Percentiles rank a stretch among this genome's conserved stretches.
These are phyloP conservation scores for Heliocidaris tuberculata DNA, from an alignment of 35 echinoderm and acorn worm species.

Conservation along the genomic window DNA sequence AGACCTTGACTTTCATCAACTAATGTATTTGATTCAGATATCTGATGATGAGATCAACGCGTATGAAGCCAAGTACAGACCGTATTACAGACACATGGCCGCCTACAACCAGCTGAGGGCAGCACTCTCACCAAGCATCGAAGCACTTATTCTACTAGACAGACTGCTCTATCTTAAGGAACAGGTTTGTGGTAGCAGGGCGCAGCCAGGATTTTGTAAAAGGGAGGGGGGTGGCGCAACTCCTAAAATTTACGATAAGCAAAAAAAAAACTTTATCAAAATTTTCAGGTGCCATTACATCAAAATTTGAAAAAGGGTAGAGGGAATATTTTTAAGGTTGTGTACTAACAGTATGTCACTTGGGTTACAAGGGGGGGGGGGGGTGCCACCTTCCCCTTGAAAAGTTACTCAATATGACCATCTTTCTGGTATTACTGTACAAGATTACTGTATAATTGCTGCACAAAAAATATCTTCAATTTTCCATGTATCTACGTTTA, in stretches of 20 bases:
- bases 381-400: no score
- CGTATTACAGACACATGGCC: constrained; percentile 58
- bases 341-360: no score
- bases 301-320: not conserved
- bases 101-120: constrained; percentile 68
- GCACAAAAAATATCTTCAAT: no score
- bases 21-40: constrained; percentile 52
- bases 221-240: not conserved
- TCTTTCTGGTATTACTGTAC: no score
- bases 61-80: constrained; percentile 60
- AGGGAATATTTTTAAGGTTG: not conserved
- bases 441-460: no score
- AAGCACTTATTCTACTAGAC: constrained; percentile 79
- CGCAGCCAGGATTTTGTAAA: not conserved
- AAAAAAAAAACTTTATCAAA: not conserved
- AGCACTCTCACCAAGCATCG: constrained; percentile 70
- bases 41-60: constrained; percentile 75
- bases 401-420: no score
- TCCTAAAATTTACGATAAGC: no score
- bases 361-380: no score
- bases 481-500: no score
- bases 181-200: constrained; percentile 57
- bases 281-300: not conserved
- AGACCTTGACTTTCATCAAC: no score
- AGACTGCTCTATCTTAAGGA: constrained; percentile 75